phyloP scores from a whole-genome alignment of 2,888 invertebrate species.

The Masnerella sp. region DNA sequence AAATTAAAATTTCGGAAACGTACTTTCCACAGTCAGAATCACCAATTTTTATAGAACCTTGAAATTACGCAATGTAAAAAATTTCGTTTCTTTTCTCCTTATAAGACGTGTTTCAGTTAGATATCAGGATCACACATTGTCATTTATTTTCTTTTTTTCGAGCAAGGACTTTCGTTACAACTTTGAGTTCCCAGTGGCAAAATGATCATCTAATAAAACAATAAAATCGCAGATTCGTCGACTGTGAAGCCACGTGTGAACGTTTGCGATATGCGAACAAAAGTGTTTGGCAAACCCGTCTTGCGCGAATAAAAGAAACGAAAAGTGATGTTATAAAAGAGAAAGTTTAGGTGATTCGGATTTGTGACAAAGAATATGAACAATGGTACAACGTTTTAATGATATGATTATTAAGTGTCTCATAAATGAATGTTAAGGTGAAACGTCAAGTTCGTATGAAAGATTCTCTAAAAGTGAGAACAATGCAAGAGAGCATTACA shows the following conservation, averaged over 20 bases:
- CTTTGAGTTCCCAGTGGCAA: conserved; percentile 27
- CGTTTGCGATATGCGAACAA: conserved; percentile 25
- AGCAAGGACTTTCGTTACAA: too few relatives aligned
- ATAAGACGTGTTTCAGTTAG: too few relatives aligned
- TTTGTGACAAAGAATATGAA: conserved; percentile 39
- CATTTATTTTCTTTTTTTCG: too few relatives aligned
- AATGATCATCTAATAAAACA: conserved; percentile 35
- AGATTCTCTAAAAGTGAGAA: too few relatives aligned
- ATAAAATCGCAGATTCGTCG: conserved; percentile 19
- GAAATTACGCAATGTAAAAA: too few relatives aligned
- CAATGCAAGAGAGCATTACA: too few relatives aligned
- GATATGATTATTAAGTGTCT: conserved; percentile 13
- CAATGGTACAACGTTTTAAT: conserved; percentile 28
- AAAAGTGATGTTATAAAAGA: conserved; percentile 52
- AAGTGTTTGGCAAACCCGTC: conserved; percentile 36
- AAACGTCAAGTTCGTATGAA: conserved; percentile 38
- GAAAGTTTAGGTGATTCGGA: conserved; percentile 46
- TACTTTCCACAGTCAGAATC: too few relatives aligned
- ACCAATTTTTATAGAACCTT: too few relatives aligned
- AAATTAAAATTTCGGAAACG: too few relatives aligned
- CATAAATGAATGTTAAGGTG: conserved; percentile 49
- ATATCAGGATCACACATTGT: too few relatives aligned
- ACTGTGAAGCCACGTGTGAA: conserved; percentile 33
- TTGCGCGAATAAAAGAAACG: conserved; percentile 48
- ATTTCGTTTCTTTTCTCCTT: too few relatives aligned